Evolutionary conservation across 2,888 invertebrate species (phyloP), one percentile per base, ranked within the genome.

Genomic region (Ctenicera cuprea): DNA sequence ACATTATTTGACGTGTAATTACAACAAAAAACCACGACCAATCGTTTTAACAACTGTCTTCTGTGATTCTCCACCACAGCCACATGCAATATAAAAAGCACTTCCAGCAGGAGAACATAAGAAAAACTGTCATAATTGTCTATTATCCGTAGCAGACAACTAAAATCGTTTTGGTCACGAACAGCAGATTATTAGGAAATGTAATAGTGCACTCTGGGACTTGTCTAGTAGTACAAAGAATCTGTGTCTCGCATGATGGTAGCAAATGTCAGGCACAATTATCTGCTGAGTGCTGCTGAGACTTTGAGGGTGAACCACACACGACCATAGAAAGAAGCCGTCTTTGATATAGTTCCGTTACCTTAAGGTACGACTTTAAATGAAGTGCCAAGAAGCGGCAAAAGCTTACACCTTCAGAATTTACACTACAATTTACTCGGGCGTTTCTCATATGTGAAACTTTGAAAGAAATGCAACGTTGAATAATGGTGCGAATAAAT

Each of bases 181-280:
- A 82, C 81, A 79, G 71, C 81, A 80, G 77, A 80, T 81, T 79
- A 82, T 82, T 82, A 82, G 80, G 76, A 80, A 78, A 80, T 77
- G 82, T 83, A 83, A 83, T 83, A 78, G 81, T 73, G 81, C 82
- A 82, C 83, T 82, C 79, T 76, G 76, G 76, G 79, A 80, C 75
- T 70, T 69, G 79, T 80, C 78, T 76, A 79, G 79, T 79, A 79
- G 78, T 81, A 80, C 79, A 80, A 82, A 82, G 82, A 83, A 82
- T 82, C 81, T 81, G 79, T 80, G 81, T 80, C 80, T 79, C 78
- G 77, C 79, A 77, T 78, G 80, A 80, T 79, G 80, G 78, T 76
- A 77, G 76, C 75, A 81, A 80, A 79, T 80, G 82, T 81, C 82
- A 79, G 78, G 75, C 77, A 80, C 80, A 82, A 82, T 82, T 82